These are phyloP conservation scores for Glaucidium brasilianum DNA, from an alignment of 2,113 vertebrate genomes.

Conservation along the genomic window DNA sequence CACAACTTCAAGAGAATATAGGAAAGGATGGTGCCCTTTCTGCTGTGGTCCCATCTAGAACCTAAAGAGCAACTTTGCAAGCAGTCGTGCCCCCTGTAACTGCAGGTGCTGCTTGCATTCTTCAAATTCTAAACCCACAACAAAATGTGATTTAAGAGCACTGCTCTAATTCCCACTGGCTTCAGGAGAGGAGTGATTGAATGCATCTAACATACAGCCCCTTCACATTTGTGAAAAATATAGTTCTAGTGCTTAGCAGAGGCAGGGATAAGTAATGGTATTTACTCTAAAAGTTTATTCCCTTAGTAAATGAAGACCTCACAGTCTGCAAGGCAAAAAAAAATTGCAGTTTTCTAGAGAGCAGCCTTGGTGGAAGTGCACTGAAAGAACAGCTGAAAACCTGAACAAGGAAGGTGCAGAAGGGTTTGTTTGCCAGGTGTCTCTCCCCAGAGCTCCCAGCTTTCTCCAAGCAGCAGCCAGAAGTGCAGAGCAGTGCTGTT, in stretches of 20 bases:
- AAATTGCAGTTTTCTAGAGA: neutral
- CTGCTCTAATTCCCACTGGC: neutral
- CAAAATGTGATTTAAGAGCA: neutral
- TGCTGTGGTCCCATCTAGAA: neutral
- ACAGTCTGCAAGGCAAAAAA: neutral
- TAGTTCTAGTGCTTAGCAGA: neutral
- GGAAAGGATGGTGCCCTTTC: neutral
- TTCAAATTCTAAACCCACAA: neutral
- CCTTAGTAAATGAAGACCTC: neutral
- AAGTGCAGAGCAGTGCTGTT: neutral
- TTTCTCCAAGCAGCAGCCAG: neutral
- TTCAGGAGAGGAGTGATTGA: neutral
- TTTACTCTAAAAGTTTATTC: neutral
- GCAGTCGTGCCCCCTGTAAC: neutral
- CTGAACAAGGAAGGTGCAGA: neutral
- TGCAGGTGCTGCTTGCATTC: neutral
- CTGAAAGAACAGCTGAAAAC: neutral
- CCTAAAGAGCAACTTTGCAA: neutral
- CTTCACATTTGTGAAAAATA: neutral
- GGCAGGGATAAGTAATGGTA: neutral
- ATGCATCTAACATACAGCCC: neutral
- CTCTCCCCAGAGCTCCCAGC: neutral
- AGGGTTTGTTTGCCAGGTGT: neutral
- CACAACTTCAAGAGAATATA: neutral
- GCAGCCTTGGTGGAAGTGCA: neutral